phyloP scores from a whole-genome alignment of 2,113 vertebrate species.

The Halcyon senegalensis region DNA sequence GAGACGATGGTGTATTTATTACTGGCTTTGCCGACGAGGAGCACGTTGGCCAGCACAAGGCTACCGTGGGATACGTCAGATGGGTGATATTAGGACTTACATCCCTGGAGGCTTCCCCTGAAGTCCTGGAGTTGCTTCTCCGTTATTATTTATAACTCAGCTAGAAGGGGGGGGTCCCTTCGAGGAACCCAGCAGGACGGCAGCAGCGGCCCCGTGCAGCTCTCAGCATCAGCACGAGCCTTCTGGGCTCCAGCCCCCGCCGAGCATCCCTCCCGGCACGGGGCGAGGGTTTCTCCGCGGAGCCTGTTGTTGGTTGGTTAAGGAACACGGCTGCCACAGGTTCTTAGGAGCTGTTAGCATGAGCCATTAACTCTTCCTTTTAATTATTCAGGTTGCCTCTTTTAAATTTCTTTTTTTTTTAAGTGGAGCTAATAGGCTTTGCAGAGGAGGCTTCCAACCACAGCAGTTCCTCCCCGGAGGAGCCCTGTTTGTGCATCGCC shows the following conservation, averaged over 20 bases:
- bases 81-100: neutral
- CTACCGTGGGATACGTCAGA: neutral
- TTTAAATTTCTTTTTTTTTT: conserved; percentile 33
- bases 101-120: neutral
- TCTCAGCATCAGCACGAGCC: accelerated
- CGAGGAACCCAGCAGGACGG: accelerated
- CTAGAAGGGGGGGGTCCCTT: neutral
- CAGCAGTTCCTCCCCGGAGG: neutral
- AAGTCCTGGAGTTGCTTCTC: neutral
- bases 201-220: accelerated
- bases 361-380: conserved; percentile 57
- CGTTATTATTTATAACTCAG: neutral
- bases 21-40: neutral
- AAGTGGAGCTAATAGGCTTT: conserved; percentile 61
- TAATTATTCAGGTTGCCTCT: conserved; percentile 60
- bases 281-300: neutral
- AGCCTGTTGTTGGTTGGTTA: neutral
- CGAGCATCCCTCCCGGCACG: accelerated
- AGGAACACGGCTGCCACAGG: neutral
- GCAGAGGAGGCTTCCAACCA: conserved; percentile 40
- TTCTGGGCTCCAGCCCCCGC: neutral
- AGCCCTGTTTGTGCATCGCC: neutral
- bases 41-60: neutral
- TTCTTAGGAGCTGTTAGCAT: conserved; percentile 18
- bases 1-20: neutral